Evolutionary conservation across 2,113 vertebrate genomes (phyloP).

Genomic region (Lepisosteus oculatus): DNA sequence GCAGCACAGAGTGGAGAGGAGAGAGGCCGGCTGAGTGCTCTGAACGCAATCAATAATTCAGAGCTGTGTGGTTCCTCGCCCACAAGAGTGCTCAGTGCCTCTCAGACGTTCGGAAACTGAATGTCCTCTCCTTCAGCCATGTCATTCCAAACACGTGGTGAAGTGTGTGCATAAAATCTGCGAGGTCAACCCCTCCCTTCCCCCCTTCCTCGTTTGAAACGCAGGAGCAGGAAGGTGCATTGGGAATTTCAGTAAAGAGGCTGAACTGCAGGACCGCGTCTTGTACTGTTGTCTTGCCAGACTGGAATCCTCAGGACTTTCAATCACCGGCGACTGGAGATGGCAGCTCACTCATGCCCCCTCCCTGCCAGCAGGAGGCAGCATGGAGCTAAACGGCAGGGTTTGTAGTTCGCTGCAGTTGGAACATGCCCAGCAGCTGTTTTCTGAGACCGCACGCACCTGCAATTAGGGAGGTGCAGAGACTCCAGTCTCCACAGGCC

Average conservation of each 20-base stretch:
- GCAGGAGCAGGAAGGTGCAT: background rate
- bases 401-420: background rate
- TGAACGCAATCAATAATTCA: constrained; percentile 1
- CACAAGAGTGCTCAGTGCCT: background rate
- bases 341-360: background rate
- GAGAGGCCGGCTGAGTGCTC: constrained; percentile 4
- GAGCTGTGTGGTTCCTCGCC: background rate
- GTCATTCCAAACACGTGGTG: background rate
- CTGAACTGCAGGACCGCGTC: background rate
- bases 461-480: background rate
- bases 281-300: background rate
- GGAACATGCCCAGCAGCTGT: background rate
- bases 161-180: background rate
- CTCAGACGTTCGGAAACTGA: background rate
- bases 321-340: background rate
- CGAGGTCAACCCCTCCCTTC: background rate
- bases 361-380: background rate
- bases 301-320: background rate
- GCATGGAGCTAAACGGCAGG: background rate
- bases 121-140: background rate
- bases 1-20: background rate
- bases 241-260: background rate
- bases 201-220: no score
- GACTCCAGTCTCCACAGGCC: background rate
- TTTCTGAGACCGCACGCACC: background rate